Base-by-base conservation (phyloP, 30 jellyfish, hydroid and myxozoan genomes). In the Pseudorhiza aurosa region DNA sequence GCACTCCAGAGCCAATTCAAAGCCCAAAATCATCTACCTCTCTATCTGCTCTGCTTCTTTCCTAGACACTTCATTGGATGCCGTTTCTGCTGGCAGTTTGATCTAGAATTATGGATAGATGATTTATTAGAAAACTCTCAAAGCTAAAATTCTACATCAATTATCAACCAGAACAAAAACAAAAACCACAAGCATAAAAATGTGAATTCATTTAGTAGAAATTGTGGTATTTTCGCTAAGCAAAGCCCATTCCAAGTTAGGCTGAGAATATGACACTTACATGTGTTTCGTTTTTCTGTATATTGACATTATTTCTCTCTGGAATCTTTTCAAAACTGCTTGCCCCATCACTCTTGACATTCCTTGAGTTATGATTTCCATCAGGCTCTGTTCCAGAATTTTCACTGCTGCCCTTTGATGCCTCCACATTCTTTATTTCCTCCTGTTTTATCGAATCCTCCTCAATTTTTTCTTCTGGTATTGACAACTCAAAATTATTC, bases 11-110 rank as follows among this genome's bases (percentile, higher is more conserved):
- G n/a, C n/a, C n/a, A n/a, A n/a, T n/a, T n/a, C n/a, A n/a, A n/a
- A n/a, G n/a, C n/a, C n/a, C n/a, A n/a, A n/a, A n/a, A n/a, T n/a
- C n/a, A n/a, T 2, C 44, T 39, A 28, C 69, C 47, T 31, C 45
- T 44, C 68, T 30, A 22, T 51, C 55, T 44, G 70, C 29, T 70
- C 45, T 50, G 55, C 47, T 7, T 21, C 83, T 18, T 50, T 18
- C 29, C 28, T 51, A 42, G 68, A 37, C 21, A 19, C 74, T 59
- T 17, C 32, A 10, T 59, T 33, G 43, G 43, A 37, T 18, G 10
- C 74, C 17, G 43, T n/a, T 17, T 59, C 32, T 17, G 43, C 74
- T n/a, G n/a, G n/a, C n/a, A n/a, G n/a, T n/a, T n/a, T n/a, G n/a
- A n/a, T n/a, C n/a, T n/a, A n/a, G n/a, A n/a, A n/a, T n/a, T n/a